Conservation (phyloP, 1,140 invertebrate genomes). For the Laupala kohalensis region DNA sequence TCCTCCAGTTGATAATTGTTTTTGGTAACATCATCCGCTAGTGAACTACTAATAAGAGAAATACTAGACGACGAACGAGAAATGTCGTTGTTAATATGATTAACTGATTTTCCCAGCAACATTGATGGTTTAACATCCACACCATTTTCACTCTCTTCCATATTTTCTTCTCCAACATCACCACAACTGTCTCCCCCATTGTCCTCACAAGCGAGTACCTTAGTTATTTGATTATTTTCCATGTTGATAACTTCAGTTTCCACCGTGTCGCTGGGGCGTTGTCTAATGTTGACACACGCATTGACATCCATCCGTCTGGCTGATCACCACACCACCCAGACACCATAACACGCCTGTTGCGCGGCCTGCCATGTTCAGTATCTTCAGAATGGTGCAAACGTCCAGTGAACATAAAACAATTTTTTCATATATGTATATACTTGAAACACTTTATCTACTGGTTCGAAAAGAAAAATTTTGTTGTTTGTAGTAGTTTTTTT, state of each 20-base stretch:
- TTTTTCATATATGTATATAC: too few relatives aligned
- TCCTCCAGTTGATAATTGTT: not conserved
- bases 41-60: not conserved
- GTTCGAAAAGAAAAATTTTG: too few relatives aligned
- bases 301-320: too few relatives aligned
- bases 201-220: not conserved
- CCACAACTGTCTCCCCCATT: not conserved
- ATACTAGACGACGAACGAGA: conserved; percentile 1
- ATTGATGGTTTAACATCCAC: not conserved
- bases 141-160: not conserved
- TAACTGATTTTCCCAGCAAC: too few relatives aligned
- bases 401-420: too few relatives aligned
- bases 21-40: not conserved
- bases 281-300: too few relatives aligned
- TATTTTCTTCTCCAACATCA: not conserved
- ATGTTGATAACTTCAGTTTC: not conserved
- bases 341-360: too few relatives aligned
- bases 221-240: not conserved
- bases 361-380: too few relatives aligned
- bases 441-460: too few relatives aligned
- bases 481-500: too few relatives aligned
- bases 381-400: too few relatives aligned
- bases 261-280: not conserved
- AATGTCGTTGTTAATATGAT: not conserved
- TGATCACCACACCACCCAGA: too few relatives aligned